phyloP scores from a whole-genome alignment of 1,140 invertebrate species.

The Aphelenchoides fujianensis region DNA sequence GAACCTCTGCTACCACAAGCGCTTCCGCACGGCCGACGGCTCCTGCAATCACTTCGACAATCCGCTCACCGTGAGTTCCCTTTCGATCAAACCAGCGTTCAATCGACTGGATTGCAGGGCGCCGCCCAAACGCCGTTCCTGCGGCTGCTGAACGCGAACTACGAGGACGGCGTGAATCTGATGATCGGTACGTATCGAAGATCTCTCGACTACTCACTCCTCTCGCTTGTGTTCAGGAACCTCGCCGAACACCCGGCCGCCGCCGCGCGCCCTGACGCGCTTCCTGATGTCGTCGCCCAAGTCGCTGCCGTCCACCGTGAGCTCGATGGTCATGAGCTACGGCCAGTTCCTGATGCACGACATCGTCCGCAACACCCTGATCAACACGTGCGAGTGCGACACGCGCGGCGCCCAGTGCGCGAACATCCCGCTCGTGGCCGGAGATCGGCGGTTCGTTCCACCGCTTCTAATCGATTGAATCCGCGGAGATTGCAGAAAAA shows the following conservation, averaged over 20 bases:
- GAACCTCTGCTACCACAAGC: conserved; percentile 42
- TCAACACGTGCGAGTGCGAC: conserved; percentile 39
- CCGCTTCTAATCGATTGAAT: neutral
- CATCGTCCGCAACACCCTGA: conserved; percentile 34
- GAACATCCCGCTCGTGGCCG: conserved; percentile 28
- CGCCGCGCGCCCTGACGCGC: conserved; percentile 35
- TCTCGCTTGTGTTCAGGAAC: conserved; percentile 18
- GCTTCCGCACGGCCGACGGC: conserved; percentile 44
- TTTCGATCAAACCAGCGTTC: no score
- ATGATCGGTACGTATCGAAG: conserved; percentile 39
- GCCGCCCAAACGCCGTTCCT: conserved; percentile 41
- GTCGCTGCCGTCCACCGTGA: conserved; percentile 31
- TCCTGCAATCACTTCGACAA: conserved; percentile 46
- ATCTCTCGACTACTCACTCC: neutral
- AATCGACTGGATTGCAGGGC: conserved; percentile 21
- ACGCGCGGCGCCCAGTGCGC: conserved; percentile 32
- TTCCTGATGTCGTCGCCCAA: conserved; percentile 28
- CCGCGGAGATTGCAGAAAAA: conserved; percentile 18
- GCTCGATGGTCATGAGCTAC: conserved; percentile 42
- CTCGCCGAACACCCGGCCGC: conserved; percentile 22
- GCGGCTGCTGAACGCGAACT: conserved; percentile 40
- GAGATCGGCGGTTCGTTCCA: conserved; percentile 14
- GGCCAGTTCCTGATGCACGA: conserved; percentile 50
- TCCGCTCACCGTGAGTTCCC: neutral
- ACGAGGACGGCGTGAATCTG: conserved; percentile 39